Evolutionary conservation across 2,888 invertebrate species (phyloP).

Genomic region (Poecilobothrus nobilitatus): DNA sequence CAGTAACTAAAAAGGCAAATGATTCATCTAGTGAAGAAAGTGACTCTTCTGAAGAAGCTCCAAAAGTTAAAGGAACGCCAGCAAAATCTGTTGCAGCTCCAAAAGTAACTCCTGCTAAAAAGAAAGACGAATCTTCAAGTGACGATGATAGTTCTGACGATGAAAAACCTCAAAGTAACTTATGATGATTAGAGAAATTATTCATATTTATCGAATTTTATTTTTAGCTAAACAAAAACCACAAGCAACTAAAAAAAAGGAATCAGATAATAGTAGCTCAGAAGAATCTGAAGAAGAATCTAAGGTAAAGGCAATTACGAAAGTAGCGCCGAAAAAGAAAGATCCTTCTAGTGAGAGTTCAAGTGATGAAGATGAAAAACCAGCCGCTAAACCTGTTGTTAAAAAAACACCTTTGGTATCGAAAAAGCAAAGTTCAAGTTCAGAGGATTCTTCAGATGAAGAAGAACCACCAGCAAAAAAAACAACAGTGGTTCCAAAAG

Average conservation of each 20-base stretch:
- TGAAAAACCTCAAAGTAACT: constrained; percentile 25
- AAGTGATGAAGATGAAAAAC: constrained; percentile 19
- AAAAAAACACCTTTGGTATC: constrained; percentile 25
- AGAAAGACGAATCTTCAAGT: constrained; percentile 33
- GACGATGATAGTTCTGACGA: constrained; percentile 33
- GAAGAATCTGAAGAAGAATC: no score
- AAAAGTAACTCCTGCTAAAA: not conserved
- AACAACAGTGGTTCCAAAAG: not conserved
- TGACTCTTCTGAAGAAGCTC: not conserved
- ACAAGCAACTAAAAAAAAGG: not conserved
- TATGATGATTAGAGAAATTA: not conserved
- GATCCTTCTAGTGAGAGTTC: not conserved
- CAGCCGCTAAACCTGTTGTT: constrained; percentile 21
- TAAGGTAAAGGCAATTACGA: no score
- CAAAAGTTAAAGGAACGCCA: constrained; percentile 22
- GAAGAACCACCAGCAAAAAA: constrained; percentile 15
- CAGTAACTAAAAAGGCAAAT: constrained; percentile 21
- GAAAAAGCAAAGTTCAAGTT: constrained; percentile 25
- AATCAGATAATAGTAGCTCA: not conserved
- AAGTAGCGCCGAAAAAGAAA: no score
- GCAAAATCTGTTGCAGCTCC: constrained; percentile 22
- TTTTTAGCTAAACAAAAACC: not conserved
- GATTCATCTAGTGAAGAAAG: constrained; percentile 17
- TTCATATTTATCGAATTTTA: not conserved
- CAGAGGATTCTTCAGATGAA: constrained; percentile 41